phyloP scores from a whole-genome alignment of 2,888 invertebrate species.

The Diachrysia chrysitis region DNA sequence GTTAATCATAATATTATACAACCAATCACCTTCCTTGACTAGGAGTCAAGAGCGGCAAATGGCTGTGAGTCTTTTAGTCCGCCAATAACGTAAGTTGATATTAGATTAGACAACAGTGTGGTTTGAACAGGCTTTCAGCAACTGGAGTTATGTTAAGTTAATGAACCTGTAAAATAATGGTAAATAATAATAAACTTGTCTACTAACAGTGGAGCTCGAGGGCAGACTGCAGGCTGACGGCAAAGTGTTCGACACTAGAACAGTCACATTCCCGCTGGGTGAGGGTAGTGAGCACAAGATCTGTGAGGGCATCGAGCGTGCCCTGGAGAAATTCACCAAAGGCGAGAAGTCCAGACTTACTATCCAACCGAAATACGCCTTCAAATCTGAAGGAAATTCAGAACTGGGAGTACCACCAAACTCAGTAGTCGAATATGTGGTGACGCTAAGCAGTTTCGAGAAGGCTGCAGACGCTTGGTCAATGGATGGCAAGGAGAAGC shows the following conservation, averaged over 20 bases:
- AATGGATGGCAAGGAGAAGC: constrained; percentile 93
- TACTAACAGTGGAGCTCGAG: constrained; percentile 91
- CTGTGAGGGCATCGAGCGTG: constrained; percentile 94
- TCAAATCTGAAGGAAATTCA: constrained; percentile 92
- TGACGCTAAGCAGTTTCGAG: constrained; percentile 95
- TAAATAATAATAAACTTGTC: neutral
- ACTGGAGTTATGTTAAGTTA: no score
- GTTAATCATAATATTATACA: no score
- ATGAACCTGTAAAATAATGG: no score
- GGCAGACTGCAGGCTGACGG: constrained; percentile 88
- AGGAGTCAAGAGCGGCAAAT: no score
- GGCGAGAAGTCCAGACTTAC: constrained; percentile 93
- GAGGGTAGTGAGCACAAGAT: constrained; percentile 94
- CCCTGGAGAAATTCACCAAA: constrained; percentile 94
- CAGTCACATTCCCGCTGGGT: constrained; percentile 95
- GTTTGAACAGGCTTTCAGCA: no score
- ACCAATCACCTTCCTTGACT: no score
- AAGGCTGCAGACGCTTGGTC: constrained; percentile 94
- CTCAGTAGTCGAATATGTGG: constrained; percentile 93
- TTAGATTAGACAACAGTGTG: no score
- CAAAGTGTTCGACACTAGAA: constrained; percentile 94
- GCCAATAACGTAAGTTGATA: no score
- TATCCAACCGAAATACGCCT: constrained; percentile 94
- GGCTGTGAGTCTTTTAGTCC: no score
- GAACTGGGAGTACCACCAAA: constrained; percentile 93